Evolutionary conservation across 2,113 vertebrate genomes (phyloP), one percentile per base, ranked within the genome.

Genomic region (Neotragus pygmaeus): DNA sequence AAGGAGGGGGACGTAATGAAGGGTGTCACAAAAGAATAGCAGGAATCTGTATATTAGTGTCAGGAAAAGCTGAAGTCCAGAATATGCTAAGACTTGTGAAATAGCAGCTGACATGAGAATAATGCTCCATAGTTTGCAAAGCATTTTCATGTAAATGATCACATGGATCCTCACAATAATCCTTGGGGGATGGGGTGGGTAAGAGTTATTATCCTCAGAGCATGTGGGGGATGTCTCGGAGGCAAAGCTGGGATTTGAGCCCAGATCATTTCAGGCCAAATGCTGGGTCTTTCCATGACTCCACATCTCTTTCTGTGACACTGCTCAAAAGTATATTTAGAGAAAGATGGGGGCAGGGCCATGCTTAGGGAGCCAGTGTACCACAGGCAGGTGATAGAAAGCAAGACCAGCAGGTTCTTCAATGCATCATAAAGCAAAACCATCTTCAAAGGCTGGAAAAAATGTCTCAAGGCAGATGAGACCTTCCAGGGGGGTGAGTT

Each of bases 71-170:
- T 88, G 47, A 96, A 82, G 94, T 92, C 92, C 96, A 96, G 80
- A 93, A 96, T 92, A 91, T 36, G 92, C 88, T 70, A 90, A 81
- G 84, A 83, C 88, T 94, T 62, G 87, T 70, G 92, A 94, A 96
- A 92, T 3, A 85, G 94, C 95, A 88, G 90, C 92, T 98, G 98
- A 96, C 92, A 43, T 0, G 81, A 70, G 96, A 92, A 96, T 92
- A 96, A 96, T 73, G 60, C 80, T 6, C 51, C 80, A 23, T 70
- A 15, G 95, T 82, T 64, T 66, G 88, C 57, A 55, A n/a, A 96
- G 95, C 95, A 95, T 96, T 97, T 81, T 96, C 95, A 96, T 97
- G 94, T 94, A 97, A 98, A 97, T 97, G 90, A 85, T 88, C 75
- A 45, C 91, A 62, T 70, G 80, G 88, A 53, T 62, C 53, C 55